Base-by-base conservation (phyloP, 2,888 invertebrate genomes). In the Parnassius orleans region DNA sequence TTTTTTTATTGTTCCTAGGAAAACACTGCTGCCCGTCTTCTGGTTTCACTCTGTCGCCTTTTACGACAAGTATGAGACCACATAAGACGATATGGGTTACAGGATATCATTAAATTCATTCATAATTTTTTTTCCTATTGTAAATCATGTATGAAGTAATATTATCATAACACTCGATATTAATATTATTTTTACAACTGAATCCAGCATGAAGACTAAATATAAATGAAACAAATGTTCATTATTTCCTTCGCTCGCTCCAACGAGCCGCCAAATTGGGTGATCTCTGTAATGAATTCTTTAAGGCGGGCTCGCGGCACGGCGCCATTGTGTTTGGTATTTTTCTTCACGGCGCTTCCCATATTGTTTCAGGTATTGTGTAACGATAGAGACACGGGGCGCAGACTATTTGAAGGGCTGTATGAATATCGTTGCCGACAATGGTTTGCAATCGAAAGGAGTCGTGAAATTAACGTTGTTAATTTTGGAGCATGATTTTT, bases 191-290 rank as follows among this genome's bases (percentile, higher is more conserved):
- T n/a, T 33, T 33, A 33, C 33, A 33, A 33, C 3, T 33, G 33
- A 19, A 19, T 7, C 5, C 33, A 3, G 7, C 7, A 7, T 7
- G 5, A 33, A 19, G 2, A 19, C 12, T 10, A 46, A n/a, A 46
- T n/a, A 46, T 46, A 46, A 46, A 3, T 46, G 12, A 11, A 46
- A 43, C 43, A 43, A 58, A 58, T 24, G 44, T 58, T 58, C 52
- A 58, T 58, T 58, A 58, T 51, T 58, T 44, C n/a, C 51, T 58
- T 33, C 24, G 19, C 43, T 58, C 58, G 58, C 52, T 52, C 51
- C 58, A 58, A 52, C 43, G 44, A 58, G 44, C 51, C 58, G 52
- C 58, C 24, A 58, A 52, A 58, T 52, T 51, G 52, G 58, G 52
- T 58, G 58, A 58, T 58, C 52, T 52, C 44, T 19, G 51, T 58